Evolutionary conservation across 2,797 vertebrate genomes (phyloP).

Genomic region (Lemur catta): DNA sequence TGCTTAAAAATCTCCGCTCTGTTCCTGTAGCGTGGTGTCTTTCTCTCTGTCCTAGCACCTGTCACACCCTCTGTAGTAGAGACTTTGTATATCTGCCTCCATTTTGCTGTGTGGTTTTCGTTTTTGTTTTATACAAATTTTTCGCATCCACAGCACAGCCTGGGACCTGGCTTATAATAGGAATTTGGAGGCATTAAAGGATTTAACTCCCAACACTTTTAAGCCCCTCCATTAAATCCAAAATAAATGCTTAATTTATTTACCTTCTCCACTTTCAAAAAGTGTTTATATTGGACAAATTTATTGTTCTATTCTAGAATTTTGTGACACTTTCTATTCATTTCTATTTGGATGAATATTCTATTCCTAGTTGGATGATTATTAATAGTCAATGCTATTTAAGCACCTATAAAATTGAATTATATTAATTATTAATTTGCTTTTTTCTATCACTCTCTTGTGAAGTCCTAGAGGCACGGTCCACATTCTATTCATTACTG

Average conservation of each 20-base stretch:
- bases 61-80: neutral
- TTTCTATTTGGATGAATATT: neutral
- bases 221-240: neutral
- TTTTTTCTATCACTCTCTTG: neutral
- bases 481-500: neutral
- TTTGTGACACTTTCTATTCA: neutral
- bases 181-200: neutral
- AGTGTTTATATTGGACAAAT: neutral
- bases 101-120: neutral
- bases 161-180: neutral
- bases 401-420: neutral
- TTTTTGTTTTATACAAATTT: neutral
- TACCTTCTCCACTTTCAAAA: neutral
- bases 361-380: constrained; percentile 4
- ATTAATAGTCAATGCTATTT: constrained; percentile 12
- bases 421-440: constrained; percentile 42
- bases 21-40: neutral
- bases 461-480: neutral
- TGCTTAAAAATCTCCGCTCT: neutral
- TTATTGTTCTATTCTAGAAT: neutral
- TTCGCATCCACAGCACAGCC: neutral
- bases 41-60: neutral
- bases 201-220: neutral
- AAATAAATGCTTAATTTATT: constrained; percentile 6
- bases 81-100: neutral